Base-by-base conservation (phyloP, 2,888 invertebrate genomes). In the Cephonodes hylas region DNA sequence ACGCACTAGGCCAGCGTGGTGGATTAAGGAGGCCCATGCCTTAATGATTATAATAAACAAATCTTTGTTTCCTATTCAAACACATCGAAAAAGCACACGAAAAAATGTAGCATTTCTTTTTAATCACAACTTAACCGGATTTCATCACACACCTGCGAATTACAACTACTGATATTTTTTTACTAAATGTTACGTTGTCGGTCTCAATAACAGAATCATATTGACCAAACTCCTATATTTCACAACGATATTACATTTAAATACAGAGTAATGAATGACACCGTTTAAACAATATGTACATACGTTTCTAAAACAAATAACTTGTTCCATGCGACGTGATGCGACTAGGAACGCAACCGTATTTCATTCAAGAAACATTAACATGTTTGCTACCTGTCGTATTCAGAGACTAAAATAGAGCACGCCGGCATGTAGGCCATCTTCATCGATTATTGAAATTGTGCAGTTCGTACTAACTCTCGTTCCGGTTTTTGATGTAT, bases 381-480 rank as follows among this genome's bases (percentile, higher is more conserved):
- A 15, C 27, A 53, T 8, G 27, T 20, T 18, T 45, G 44, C 27
- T 53, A 27, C 25, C 48, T 53, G n/a, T 27, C 48, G 27, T 53
- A 53, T 53, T 53, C 48, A 46, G 45, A 46, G 13, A 10, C 45
- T 53, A 25, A 53, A 53, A 53, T 53, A 15, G 48, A 53, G 27
- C 48, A 27, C 27, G 46, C 22, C 5, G 27, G 27, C 27, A 53
- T 53, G 48, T 27, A 53, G 48, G 48, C 48, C 48, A 53, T 53
- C 48, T 53, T 53, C 27, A 53, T 53, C 27, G 48, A 53, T 53
- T 53, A 53, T 27, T 31, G 48, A 53, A 48, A 53, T 53, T 53
- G 48, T 53, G 25, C 23, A 46, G 27, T 53, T 53, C 48, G 18
- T 53, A 53, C 48, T 53, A 18, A 27, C 48, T 53, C 27, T 15